Base-by-base conservation (phyloP, 2,113 vertebrate genomes). In the Aspidoscelis tigris region DNA sequence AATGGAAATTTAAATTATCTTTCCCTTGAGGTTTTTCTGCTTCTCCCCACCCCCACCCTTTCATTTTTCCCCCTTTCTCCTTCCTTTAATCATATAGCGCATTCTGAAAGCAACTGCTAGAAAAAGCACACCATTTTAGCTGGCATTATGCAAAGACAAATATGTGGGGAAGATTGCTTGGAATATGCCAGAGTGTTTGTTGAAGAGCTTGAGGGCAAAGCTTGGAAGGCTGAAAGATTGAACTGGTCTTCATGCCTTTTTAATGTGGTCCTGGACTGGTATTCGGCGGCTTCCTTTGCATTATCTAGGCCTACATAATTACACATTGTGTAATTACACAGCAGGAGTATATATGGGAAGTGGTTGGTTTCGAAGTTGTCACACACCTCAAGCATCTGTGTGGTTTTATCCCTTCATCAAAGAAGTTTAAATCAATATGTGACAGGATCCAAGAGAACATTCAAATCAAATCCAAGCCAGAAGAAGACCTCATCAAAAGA, bases 271-370 rank as follows among this genome's bases (percentile, higher is more conserved):
- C 20, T 80, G 66, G 66, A 69, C 9, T 41, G 11, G n/a, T 3
- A 72, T 58, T 70, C 79, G 39, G 68, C 21, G 70, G 7, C 44
- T 71, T 58, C 41, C 33, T 72, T 55, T 81, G 68, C 21, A 39
- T n/a, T 55, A 66, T 64, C 55, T 78, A 66, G 58, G 24, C 61
- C n/a, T 39, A 77, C 16, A 18, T 55, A 43, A 69, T 69, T 65
- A 74, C 41, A 78, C 41, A n/a, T 24, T 55, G 72, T 71, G n/a
- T 64, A 78, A 72, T 81, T 72, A 55, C 47, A 33, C 53, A 55
- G 20, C 20, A 81, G 16, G 14, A 39, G n/a, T 16, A 6, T 24
- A 58, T 81, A 24, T 33, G n/a, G n/a, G 50, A 55, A 43, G 50
- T 71, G 68, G 50, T 58, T 71, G 66, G 41, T 47, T 80, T 71